Evolutionary conservation across 1,140 invertebrate genomes (phyloP).

Genomic region (Caenorhabditis tropicalis): DNA sequence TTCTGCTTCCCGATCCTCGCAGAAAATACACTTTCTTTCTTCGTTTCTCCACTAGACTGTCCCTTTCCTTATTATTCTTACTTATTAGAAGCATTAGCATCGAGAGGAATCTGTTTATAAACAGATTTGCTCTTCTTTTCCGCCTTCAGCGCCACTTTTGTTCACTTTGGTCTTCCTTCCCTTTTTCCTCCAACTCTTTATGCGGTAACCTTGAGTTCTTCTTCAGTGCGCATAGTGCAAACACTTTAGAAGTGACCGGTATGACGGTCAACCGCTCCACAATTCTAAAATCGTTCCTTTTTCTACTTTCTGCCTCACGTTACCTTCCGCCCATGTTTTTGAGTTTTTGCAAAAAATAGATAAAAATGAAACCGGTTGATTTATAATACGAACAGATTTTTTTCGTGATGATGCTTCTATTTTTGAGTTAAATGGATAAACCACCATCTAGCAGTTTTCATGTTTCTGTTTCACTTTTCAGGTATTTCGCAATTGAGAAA

Average conservation of each 20-base stretch:
- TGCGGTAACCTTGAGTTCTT: conserved; percentile 31
- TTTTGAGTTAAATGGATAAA: too few relatives aligned
- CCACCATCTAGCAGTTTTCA: too few relatives aligned
- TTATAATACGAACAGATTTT: background rate
- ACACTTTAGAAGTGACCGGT: conserved; percentile 41
- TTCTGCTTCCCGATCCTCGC: conserved; percentile 3
- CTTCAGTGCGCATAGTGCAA: conserved; percentile 30
- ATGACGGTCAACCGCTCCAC: conserved; percentile 10
- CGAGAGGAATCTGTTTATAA: conserved; percentile 23
- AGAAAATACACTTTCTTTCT: background rate
- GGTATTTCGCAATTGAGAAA: too few relatives aligned
- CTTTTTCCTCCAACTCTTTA: background rate
- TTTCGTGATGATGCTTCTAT: background rate
- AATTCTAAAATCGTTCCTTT: background rate
- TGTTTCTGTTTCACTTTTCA: too few relatives aligned
- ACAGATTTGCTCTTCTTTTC: conserved; percentile 11
- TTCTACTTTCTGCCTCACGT: background rate
- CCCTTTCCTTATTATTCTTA: background rate
- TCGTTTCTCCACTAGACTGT: background rate
- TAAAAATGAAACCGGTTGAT: background rate
- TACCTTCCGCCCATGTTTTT: background rate
- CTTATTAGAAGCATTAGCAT: background rate
- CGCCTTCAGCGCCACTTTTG: background rate
- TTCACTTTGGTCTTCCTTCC: background rate
- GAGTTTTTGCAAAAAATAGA: background rate